Percentiles rank a stretch among this genome's conserved stretches.
Evolutionary conservation across 2,888 invertebrate species (phyloP).

Genomic region (Ophonus ardosiacus): DNA sequence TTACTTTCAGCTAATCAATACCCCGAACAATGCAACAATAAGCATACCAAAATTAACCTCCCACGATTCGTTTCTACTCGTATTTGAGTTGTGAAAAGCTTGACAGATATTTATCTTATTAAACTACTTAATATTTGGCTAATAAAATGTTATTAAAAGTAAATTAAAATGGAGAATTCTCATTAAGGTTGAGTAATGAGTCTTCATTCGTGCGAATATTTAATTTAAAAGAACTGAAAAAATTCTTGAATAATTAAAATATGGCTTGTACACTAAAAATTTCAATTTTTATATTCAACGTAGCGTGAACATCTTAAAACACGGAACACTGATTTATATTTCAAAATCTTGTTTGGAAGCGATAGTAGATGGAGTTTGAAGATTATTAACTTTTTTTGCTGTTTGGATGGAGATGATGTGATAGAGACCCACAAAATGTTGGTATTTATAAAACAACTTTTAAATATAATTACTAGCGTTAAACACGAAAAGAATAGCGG

Average conservation of each 20-base stretch:
- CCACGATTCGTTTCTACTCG: background rate
- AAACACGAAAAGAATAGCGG: no score
- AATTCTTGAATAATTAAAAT: conserved; percentile 21
- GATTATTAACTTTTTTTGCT: no score
- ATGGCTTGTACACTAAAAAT: conserved; percentile 8
- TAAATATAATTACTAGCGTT: no score
- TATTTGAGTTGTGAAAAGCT: background rate
- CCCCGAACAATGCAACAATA: background rate
- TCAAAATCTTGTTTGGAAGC: background rate
- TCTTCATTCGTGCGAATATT: conserved; percentile 38
- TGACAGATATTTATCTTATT: conserved; percentile 17
- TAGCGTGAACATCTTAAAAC: background rate
- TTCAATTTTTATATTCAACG: conserved; percentile 1
- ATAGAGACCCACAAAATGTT: no score
- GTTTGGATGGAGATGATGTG: no score
- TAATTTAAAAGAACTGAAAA: conserved; percentile 21
- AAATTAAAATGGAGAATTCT: conserved; percentile 36
- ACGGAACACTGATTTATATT: background rate
- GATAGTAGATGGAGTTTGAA: no score
- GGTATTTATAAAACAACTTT: no score
- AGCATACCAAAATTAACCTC: background rate
- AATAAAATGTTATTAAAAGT: conserved; percentile 21
- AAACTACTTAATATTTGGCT: conserved; percentile 4
- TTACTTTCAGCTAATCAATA: background rate
- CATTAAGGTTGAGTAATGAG: conserved; percentile 18